Conservation (phyloP, 1,140 invertebrate genomes). For the Drosophila pseudoananassae region DNA sequence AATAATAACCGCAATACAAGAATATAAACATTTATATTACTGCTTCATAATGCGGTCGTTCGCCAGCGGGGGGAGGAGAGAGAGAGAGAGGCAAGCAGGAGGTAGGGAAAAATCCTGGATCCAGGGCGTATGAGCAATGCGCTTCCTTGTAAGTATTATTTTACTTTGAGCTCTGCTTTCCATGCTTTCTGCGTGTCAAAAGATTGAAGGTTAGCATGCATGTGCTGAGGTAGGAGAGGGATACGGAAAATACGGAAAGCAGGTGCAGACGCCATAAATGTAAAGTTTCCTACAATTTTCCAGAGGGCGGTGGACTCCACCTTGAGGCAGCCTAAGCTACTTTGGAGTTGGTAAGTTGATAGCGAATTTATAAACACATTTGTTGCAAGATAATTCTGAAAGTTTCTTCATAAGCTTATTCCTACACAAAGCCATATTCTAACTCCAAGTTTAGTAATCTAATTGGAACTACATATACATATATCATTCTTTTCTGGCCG, state of each 20-base stretch:
- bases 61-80: background rate
- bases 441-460: background rate
- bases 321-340: slow-evolving; percentile 36
- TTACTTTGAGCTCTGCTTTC: slow-evolving; percentile 61
- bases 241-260: slow-evolving; percentile 25
- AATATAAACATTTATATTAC: slow-evolving; percentile 83
- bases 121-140: slow-evolving; percentile 63
- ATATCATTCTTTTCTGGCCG: background rate
- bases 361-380: slow-evolving; percentile 39
- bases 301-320: slow-evolving; percentile 13
- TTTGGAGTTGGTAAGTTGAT: slow-evolving; percentile 49
- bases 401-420: slow-evolving; percentile 20
- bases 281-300: slow-evolving; percentile 49
- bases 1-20: slow-evolving; percentile 83
- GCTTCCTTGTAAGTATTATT: slow-evolving; percentile 51
- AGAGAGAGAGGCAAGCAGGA: background rate
- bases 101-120: slow-evolving; percentile 18
- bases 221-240: slow-evolving; percentile 7
- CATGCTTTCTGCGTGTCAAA: slow-evolving; percentile 49
- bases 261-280: slow-evolving; percentile 78
- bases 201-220: slow-evolving; percentile 70
- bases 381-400: slow-evolving; percentile 21
- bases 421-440: slow-evolving; percentile 13
- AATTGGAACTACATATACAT: background rate
- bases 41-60: slow-evolving; percentile 71